A percentile compares a stretch with the other conserved stretches of the same genome.
Conservation (phyloP, 2,888 invertebrate genomes). For the Philereme vetulata region DNA sequence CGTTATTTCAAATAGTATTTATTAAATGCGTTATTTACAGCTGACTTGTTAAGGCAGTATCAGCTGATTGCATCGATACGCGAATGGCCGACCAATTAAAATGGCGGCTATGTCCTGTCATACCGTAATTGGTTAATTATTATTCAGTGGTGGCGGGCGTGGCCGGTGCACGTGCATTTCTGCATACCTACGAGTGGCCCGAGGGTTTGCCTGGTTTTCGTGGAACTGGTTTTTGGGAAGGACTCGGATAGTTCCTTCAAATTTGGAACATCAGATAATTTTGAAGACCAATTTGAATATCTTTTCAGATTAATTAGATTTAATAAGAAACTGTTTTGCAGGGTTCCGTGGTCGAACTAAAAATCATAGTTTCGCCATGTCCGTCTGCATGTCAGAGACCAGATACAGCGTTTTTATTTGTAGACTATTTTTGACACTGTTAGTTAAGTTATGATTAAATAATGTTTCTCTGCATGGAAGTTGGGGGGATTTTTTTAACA, state of each 20-base stretch:
- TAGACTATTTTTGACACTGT: too few relatives aligned
- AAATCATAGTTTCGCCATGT: too few relatives aligned
- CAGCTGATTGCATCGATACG: conserved; percentile 51
- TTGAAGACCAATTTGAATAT: too few relatives aligned
- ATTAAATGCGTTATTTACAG: not conserved
- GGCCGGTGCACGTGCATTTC: conserved; percentile 56
- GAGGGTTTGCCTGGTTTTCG: conserved; percentile 23
- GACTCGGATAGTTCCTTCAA: not conserved
- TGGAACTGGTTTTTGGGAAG: conserved; percentile 22
- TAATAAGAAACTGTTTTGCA: too few relatives aligned
- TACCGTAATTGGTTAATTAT: conserved; percentile 81
- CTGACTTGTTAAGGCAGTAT: conserved; percentile 41
- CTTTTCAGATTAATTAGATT: too few relatives aligned
- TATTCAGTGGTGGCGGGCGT: conserved; percentile 70
- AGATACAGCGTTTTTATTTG: too few relatives aligned
- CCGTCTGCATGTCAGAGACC: too few relatives aligned
- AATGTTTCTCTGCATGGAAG: too few relatives aligned
- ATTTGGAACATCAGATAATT: too few relatives aligned
- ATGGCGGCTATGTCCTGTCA: conserved; percentile 76
- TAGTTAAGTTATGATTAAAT: too few relatives aligned
- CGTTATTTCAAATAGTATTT: not conserved
- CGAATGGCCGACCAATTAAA: conserved; percentile 75
- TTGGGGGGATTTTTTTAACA: too few relatives aligned
- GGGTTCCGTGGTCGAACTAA: too few relatives aligned
- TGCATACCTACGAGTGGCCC: conserved; percentile 26